Conservation (phyloP, 1,140 invertebrate genomes). For the Trichomalopsis sarcophagae region DNA sequence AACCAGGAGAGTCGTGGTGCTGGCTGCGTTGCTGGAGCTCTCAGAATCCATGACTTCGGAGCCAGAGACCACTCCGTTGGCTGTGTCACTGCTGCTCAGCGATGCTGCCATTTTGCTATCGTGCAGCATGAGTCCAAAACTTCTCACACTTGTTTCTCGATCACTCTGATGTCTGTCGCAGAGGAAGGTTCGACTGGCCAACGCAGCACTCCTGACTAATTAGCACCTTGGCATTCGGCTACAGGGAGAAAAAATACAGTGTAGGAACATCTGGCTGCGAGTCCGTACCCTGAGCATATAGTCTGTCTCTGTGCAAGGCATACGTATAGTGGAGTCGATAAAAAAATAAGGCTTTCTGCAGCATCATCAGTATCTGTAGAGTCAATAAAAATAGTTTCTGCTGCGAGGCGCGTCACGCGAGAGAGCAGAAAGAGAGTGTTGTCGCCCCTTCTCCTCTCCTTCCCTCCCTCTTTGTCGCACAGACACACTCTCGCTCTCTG, state of each 20-base stretch:
- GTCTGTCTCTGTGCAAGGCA: neutral
- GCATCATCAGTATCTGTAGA: neutral
- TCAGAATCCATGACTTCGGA: conserved; percentile 41
- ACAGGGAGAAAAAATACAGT: neutral
- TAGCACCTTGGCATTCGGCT: neutral
- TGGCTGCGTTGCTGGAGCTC: conserved; percentile 13
- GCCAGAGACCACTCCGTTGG: conserved; percentile 26
- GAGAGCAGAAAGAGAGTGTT: conserved; percentile 34
- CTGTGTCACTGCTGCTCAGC: conserved; percentile 53
- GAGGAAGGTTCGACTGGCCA: neutral
- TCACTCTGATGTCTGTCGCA: neutral
- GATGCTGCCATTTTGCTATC: conserved; percentile 68
- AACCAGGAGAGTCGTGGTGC: conserved; percentile 23
- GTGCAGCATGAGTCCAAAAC: conserved; percentile 58
- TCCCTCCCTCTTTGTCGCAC: conserved; percentile 24
- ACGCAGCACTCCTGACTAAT: neutral
- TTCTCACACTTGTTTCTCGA: neutral
- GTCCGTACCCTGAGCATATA: neutral
- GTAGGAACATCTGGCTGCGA: neutral
- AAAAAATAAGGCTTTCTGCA: neutral
- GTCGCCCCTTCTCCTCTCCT: conserved; percentile 10
- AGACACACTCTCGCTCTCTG: conserved; percentile 18
- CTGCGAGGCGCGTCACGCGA: neutral
- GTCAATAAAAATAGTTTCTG: conserved; percentile 28
- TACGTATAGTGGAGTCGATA: neutral